Evolutionary conservation across 2,888 invertebrate genomes (phyloP).

Genomic region (Blera fallax): DNA sequence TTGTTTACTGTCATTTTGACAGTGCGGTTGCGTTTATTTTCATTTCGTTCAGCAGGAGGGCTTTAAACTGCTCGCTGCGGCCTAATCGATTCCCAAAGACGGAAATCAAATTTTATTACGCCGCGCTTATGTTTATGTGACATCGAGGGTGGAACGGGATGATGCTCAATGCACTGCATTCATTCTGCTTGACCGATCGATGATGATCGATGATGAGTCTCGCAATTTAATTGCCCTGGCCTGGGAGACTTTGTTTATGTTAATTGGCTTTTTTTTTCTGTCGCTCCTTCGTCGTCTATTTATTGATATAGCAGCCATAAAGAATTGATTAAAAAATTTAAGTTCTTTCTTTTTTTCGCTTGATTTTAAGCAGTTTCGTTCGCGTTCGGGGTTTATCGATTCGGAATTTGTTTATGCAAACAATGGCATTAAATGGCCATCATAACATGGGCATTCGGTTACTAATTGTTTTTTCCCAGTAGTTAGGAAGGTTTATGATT

Average conservation of each 20-base stretch:
- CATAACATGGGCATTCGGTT: slow-evolving; percentile 66
- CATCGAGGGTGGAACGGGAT: slow-evolving; percentile 1
- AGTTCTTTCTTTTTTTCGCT: slow-evolving; percentile 35
- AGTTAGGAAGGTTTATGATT: slow-evolving; percentile 57
- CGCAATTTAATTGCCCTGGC: slow-evolving; percentile 41
- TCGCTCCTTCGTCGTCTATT: slow-evolving; percentile 47
- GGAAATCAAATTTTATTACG: slow-evolving; percentile 63
- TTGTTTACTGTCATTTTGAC: slow-evolving; percentile 57
- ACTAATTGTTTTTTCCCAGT: slow-evolving; percentile 63
- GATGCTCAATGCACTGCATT: slow-evolving; percentile 51
- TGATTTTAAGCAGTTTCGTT: slow-evolving; percentile 11
- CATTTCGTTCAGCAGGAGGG: slow-evolving; percentile 19
- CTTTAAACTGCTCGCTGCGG: not conserved
- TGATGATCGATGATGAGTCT: slow-evolving; percentile 70
- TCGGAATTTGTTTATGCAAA: slow-evolving; percentile 68
- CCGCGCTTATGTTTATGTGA: slow-evolving; percentile 42
- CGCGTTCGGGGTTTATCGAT: slow-evolving; percentile 39
- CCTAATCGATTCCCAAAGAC: slow-evolving; percentile 57
- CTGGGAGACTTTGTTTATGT: slow-evolving; percentile 66
- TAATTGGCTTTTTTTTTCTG: slow-evolving; percentile 51
- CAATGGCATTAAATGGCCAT: slow-evolving; percentile 64
- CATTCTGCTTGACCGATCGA: slow-evolving; percentile 33
- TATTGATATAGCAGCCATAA: slow-evolving; percentile 66
- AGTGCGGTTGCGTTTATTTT: slow-evolving; percentile 54
- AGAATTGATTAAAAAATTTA: slow-evolving; percentile 68